These are phyloP conservation scores for Galerucella nymphaeae DNA, from an alignment of 2,888 invertebrate genomes.

Conservation along the genomic window DNA sequence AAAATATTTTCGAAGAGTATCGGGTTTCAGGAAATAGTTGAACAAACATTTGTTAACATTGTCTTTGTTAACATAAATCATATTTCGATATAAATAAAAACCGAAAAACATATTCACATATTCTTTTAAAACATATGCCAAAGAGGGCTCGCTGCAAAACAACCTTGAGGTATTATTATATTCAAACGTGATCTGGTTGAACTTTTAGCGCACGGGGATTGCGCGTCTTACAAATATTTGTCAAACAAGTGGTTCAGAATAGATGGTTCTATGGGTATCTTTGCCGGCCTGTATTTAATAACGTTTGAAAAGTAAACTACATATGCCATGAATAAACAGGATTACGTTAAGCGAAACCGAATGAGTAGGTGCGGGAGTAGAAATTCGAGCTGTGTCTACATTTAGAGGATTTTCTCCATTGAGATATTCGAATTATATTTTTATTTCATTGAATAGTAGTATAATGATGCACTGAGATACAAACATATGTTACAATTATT, in stretches of 20 bases:
- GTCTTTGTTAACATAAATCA: too few species aligned
- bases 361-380: slow-evolving; percentile 12
- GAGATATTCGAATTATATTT: not conserved
- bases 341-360: slow-evolving; percentile 6
- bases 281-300: slow-evolving; percentile 17
- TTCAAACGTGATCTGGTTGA: slow-evolving; percentile 12
- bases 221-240: slow-evolving; percentile 10
- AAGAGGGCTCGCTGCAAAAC: not conserved
- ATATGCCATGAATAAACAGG: slow-evolving; percentile 17
- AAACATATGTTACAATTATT: too few species aligned
- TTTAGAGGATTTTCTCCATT: not conserved
- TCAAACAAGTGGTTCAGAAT: slow-evolving; percentile 19
- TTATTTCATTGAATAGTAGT: slow-evolving; percentile 3
- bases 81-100: too few species aligned
- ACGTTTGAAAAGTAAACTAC: slow-evolving; percentile 14
- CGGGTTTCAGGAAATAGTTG: too few species aligned
- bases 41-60: too few species aligned
- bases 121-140: too few species aligned
- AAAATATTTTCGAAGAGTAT: too few species aligned
- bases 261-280: slow-evolving; percentile 11
- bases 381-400: not conserved
- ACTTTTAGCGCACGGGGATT: not conserved
- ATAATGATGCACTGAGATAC: too few species aligned
- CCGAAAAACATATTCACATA: too few species aligned
- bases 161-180: not conserved